A percentile compares a stretch with the other conserved stretches of the same genome.
These are phyloP conservation scores for Agriopis aurantiaria DNA, from an alignment of 2,888 invertebrate genomes.

Conservation along the genomic window DNA sequence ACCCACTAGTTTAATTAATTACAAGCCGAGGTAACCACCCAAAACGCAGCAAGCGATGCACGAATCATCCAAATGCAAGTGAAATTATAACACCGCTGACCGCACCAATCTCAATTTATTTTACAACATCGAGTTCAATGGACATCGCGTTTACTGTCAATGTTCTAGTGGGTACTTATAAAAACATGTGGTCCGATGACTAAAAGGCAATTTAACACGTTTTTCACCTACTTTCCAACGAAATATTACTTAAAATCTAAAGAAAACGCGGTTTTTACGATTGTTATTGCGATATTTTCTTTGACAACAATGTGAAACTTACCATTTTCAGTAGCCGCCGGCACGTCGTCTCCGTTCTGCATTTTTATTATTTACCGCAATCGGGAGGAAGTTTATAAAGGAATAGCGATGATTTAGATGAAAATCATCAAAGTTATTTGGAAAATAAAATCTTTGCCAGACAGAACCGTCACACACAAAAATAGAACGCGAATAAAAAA, in stretches of 20 bases:
- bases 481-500: slow-evolving; percentile 86
- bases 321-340: slow-evolving; percentile 74
- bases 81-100: slow-evolving; percentile 62
- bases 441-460: slow-evolving; percentile 72
- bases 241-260: slow-evolving; percentile 56
- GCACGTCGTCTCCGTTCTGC: slow-evolving; percentile 83
- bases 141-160: slow-evolving; percentile 47
- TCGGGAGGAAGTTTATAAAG: slow-evolving; percentile 66
- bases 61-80: slow-evolving; percentile 73
- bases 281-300: slow-evolving; percentile 69
- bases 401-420: slow-evolving; percentile 67
- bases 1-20: slow-evolving; percentile 80
- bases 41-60: slow-evolving; percentile 76
- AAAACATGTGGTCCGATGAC: slow-evolving; percentile 56
- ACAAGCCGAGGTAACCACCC: slow-evolving; percentile 72
- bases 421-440: slow-evolving; percentile 76
- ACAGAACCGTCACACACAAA: slow-evolving; percentile 86
- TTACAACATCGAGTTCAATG: slow-evolving; percentile 45
- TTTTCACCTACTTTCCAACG: slow-evolving; percentile 43
- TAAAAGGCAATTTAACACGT: slow-evolving; percentile 38
- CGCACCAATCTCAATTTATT: slow-evolving; percentile 47
- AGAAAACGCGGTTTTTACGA: slow-evolving; percentile 69
- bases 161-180: slow-evolving; percentile 69
- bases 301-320: slow-evolving; percentile 74
- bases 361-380: slow-evolving; percentile 74